These are phyloP conservation scores for Noctua comes DNA, from an alignment of 2,888 invertebrate genomes.

Conservation along the genomic window DNA sequence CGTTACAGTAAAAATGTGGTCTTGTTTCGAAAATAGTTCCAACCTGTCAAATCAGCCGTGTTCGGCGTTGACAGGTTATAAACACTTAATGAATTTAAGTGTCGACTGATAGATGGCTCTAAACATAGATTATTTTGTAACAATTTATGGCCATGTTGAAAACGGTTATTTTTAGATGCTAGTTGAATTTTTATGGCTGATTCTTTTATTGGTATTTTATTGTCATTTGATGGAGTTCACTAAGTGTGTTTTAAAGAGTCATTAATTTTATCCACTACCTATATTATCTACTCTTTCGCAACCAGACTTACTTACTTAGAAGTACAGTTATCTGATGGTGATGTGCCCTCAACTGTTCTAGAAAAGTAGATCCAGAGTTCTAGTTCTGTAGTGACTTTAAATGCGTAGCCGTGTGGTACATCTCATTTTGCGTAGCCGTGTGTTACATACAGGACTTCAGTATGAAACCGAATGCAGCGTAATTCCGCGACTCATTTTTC, in stretches of 20 bases:
- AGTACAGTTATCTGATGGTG: neutral
- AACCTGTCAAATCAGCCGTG: conserved; percentile 58
- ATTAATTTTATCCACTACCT: neutral
- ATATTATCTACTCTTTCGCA: neutral
- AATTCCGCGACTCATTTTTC: no score
- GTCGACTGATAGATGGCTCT: conserved; percentile 57
- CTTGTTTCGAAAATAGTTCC: conserved; percentile 57
- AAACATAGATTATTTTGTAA: conserved; percentile 58
- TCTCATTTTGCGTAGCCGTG: no score
- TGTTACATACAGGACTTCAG: no score
- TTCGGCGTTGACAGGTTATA: conserved; percentile 58
- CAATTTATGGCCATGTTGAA: conserved; percentile 47
- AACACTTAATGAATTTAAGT: conserved; percentile 54
- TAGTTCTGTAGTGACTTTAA: neutral
- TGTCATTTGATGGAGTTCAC: conserved; percentile 24
- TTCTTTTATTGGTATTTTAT: conserved; percentile 41
- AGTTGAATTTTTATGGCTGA: conserved; percentile 28
- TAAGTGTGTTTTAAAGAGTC: conserved; percentile 14
- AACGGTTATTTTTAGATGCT: conserved; percentile 19
- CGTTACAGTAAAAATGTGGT: conserved; percentile 25
- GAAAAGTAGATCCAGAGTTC: neutral
- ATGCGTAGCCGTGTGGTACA: no score
- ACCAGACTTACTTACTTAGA: neutral
- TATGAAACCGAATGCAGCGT: no score
- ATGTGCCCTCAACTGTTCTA: neutral